phyloP scores from a whole-genome alignment of 1,140 invertebrate species.

The Hypothenemus hampei region DNA sequence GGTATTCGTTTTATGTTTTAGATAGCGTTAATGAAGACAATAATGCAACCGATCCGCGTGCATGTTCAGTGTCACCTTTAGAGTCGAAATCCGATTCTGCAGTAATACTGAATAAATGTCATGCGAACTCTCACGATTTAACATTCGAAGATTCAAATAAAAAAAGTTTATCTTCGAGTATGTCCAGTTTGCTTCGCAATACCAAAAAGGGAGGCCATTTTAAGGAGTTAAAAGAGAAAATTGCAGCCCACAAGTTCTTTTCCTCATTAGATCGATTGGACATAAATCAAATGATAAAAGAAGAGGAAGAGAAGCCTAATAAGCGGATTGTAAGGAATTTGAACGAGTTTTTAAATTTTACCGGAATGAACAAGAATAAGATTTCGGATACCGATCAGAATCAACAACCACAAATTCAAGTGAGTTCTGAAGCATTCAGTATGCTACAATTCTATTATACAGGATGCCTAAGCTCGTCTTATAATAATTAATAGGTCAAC shows the following conservation, averaged over 20 bases:
- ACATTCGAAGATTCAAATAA: slow-evolving; percentile 32
- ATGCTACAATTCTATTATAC: no score
- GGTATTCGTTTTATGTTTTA: no score
- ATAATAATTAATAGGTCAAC: no score
- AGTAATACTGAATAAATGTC: slow-evolving; percentile 36
- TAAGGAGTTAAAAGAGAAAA: slow-evolving; percentile 51
- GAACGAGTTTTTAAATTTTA: slow-evolving; percentile 77
- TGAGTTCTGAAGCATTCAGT: no score
- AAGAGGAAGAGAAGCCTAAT: slow-evolving; percentile 40
- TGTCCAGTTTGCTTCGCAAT: slow-evolving; percentile 41
- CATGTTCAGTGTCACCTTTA: slow-evolving; percentile 41
- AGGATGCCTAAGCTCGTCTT: no score
- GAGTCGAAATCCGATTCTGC: slow-evolving; percentile 44
- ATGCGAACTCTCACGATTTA: slow-evolving; percentile 36
- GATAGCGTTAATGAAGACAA: no score
- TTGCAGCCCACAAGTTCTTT: slow-evolving; percentile 48
- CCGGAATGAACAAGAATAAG: slow-evolving; percentile 59
- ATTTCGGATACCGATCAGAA: slow-evolving; percentile 37
- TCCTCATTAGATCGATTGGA: slow-evolving; percentile 53
- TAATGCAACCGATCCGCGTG: slow-evolving; percentile 32
- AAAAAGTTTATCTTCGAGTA: slow-evolving; percentile 41
- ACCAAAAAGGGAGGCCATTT: slow-evolving; percentile 48
- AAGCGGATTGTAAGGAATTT: slow-evolving; percentile 71
- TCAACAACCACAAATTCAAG: no score
- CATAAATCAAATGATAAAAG: slow-evolving; percentile 36